Evolutionary conservation across 2,797 vertebrate species (phyloP), one percentile per base, ranked within the genome.

Genomic region (Phrynocephalus vlangalii): DNA sequence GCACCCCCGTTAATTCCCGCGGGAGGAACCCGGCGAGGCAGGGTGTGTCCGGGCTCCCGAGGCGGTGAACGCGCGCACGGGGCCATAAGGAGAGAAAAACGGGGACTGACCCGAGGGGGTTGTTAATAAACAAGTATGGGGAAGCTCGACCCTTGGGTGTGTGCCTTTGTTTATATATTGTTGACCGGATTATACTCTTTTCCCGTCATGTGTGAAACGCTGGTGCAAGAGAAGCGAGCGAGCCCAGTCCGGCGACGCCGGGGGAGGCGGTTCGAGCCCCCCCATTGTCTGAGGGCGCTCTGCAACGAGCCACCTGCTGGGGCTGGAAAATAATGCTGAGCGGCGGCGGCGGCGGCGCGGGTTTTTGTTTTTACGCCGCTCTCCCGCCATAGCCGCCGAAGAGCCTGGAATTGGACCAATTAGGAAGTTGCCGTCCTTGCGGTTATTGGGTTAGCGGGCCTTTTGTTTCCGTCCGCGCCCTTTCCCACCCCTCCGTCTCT

Each of bases 291-390:
- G 93, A 16, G 26, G 81, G 56, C 24, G 6, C n/a, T 1, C 77
- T 1, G 82, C 82, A 30, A 0, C 0, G 6, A 50, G 79, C 86
- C 91, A 93, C 86, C 86, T 92, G 89, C 90, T 66, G 90, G 91
- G 68, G 78, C 15, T 20, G 28, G 56, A 0, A 16, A 7, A 4
- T 26, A 68, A 68, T 63, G 44, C 67, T 18, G 33, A 13, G 83
- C 82, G 71, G 88, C 73, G 66, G 0, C 0, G 15, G 28, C 63
- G 67, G 63, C 26, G 15, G 66, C 72, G 1, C 56, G 77, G 28
- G 28, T 84, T 75, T 79, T 44, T 83, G 56, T 88, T 26, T 79
- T 77, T 0, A 1, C 63, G 20, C 24, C 22, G 28, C 22, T 71
- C 76, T 56, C 30, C 28, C 60, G n/a, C 75, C 67, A 24, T 16